Conservation (phyloP, 35 echinoderm and acorn worm genomes). For the Lytechinus pictus region DNA sequence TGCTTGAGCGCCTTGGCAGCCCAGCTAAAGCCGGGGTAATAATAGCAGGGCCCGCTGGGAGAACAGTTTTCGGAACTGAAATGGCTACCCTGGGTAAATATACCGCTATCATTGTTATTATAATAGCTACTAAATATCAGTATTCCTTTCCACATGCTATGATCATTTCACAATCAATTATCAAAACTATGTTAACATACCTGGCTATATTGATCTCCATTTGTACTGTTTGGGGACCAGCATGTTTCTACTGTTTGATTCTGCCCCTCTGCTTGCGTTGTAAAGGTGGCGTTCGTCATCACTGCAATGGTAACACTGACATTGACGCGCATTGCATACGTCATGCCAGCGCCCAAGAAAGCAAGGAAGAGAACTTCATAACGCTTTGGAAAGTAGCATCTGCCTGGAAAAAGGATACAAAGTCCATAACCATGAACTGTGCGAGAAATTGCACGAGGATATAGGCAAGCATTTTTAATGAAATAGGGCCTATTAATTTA, state of each 20-base stretch:
- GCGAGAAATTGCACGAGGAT: too few relatives aligned
- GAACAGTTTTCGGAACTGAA: too few relatives aligned
- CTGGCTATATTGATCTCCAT: background rate
- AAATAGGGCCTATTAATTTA: too few relatives aligned
- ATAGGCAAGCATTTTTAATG: too few relatives aligned
- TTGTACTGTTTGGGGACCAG: background rate
- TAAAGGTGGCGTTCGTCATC: slow-evolving; percentile 38
- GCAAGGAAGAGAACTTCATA: slow-evolving; percentile 1
- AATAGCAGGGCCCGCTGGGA: too few relatives aligned
- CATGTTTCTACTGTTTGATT: background rate
- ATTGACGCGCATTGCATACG: slow-evolving; percentile 28
- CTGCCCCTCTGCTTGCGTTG: background rate
- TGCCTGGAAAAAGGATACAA: background rate
- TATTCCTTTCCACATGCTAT: too few relatives aligned
- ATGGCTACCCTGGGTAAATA: too few relatives aligned
- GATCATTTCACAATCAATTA: too few relatives aligned
- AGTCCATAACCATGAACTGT: background rate
- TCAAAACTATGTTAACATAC: background rate
- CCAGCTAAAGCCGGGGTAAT: too few relatives aligned
- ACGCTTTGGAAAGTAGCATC: slow-evolving; percentile 30
- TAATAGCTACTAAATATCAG: too few relatives aligned
- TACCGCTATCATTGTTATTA: too few relatives aligned
- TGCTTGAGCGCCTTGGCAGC: too few relatives aligned
- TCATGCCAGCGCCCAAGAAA: background rate
- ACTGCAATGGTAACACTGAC: slow-evolving; percentile 43